Percentiles rank a stretch among this genome's conserved stretches.
These are phyloP conservation scores for Halocaridina rubra DNA, from an alignment of 2,888 invertebrate species.

Conservation along the genomic window DNA sequence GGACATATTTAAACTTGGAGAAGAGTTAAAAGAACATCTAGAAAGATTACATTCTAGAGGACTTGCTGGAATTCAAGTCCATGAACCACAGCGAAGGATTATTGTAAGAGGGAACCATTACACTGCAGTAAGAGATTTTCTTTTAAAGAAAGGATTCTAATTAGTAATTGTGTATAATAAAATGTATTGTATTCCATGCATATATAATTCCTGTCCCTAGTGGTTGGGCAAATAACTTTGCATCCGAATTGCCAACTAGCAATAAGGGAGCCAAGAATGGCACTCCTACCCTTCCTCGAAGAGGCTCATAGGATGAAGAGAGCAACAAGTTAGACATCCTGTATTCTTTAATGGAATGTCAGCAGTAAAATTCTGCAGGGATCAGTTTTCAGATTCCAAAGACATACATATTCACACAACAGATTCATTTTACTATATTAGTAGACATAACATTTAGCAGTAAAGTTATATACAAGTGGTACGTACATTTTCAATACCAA, in stretches of 20 bases:
- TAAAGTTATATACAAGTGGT: too few relatives aligned
- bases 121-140: constrained; percentile 32
- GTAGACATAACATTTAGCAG: too few relatives aligned
- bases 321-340: too few relatives aligned
- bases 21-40: constrained; percentile 30
- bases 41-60: background rate
- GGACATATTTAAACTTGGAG: constrained; percentile 45
- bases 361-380: too few relatives aligned
- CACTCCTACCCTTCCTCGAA: background rate
- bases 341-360: too few relatives aligned
- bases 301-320: background rate
- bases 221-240: background rate
- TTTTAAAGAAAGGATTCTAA: constrained; percentile 44
- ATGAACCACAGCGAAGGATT: constrained; percentile 46
- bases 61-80: background rate
- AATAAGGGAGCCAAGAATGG: background rate
- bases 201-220: background rate
- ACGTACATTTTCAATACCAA: too few relatives aligned
- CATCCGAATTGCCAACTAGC: background rate
- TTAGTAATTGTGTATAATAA: too few relatives aligned
- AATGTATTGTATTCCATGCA: too few relatives aligned
- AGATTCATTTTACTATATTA: too few relatives aligned
- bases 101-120: constrained; percentile 38
- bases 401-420: too few relatives aligned
- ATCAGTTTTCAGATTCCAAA: too few relatives aligned